These are phyloP conservation scores for Carassius gibelio DNA, from an alignment of 2,113 vertebrate species.

Conservation along the genomic window DNA sequence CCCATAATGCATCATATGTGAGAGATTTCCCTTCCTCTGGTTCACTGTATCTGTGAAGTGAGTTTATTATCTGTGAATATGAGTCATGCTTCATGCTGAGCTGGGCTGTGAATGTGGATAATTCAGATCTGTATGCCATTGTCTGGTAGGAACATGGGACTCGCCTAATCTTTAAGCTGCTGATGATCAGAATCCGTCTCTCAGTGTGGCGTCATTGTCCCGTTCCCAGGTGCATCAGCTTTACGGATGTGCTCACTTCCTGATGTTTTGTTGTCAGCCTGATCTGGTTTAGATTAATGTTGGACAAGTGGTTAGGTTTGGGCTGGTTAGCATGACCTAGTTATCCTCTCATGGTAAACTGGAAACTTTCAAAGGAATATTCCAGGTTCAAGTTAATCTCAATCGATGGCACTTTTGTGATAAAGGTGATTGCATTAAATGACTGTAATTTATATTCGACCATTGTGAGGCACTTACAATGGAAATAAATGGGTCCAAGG, in stretches of 20 bases:
- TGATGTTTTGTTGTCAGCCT: neutral
- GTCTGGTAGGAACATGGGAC: conserved; percentile 15
- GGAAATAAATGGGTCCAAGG: no score
- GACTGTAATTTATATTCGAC: neutral
- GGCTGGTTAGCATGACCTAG: neutral
- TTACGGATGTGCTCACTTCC: neutral
- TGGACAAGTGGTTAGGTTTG: neutral
- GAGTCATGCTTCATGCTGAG: conserved; percentile 1
- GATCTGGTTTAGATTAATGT: neutral
- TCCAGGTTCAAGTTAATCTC: neutral
- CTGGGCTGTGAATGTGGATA: neutral
- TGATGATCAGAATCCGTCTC: conserved; percentile 22
- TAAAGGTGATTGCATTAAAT: neutral
- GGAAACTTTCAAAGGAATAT: neutral
- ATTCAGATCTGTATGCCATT: neutral
- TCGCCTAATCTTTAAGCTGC: conserved; percentile 21
- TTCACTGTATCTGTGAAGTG: neutral
- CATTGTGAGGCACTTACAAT: no score
- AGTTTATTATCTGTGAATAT: conserved; percentile 22
- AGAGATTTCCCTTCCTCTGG: neutral
- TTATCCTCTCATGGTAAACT: neutral
- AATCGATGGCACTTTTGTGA: neutral
- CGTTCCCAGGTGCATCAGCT: neutral
- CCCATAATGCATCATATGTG: neutral
- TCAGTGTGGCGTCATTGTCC: neutral